Percentiles rank a stretch among this genome's conserved stretches.
Conservation (phyloP, 2,797 vertebrate genomes). For the Meda fulgida region DNA sequence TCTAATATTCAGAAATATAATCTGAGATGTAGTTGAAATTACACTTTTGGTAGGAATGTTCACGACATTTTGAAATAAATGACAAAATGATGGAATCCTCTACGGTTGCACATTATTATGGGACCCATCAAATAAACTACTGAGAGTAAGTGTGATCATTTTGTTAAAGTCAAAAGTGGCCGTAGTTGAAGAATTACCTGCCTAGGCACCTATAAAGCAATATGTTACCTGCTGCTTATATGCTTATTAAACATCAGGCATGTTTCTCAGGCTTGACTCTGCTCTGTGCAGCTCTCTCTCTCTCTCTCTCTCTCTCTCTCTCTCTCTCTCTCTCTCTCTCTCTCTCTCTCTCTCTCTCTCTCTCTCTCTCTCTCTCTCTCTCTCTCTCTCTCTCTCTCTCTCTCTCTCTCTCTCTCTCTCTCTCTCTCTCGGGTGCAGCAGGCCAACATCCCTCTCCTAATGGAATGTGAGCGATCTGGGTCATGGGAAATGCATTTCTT, state of each 20-base stretch:
- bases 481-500: slow-evolving; percentile 61
- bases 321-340: no score
- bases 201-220: background rate
- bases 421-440: slow-evolving; percentile 3
- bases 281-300: background rate
- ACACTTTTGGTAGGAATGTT: background rate
- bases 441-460: slow-evolving; percentile 61
- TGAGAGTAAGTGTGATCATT: background rate
- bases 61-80: background rate
- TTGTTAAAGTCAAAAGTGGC: background rate
- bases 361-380: background rate
- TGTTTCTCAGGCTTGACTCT: background rate
- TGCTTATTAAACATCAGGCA: background rate
- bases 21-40: background rate
- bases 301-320: background rate
- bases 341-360: background rate
- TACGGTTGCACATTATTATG: background rate
- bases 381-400: background rate
- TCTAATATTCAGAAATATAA: background rate
- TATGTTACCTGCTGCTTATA: background rate
- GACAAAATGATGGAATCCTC: background rate
- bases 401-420: background rate
- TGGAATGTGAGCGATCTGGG: slow-evolving; percentile 72
- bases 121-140: background rate
- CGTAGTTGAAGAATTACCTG: background rate